A percentile compares a stretch with the other conserved stretches of the same genome.
phyloP scores from a whole-genome alignment of 2,888 invertebrate genomes.

The Trissonchulus latispiculum region DNA sequence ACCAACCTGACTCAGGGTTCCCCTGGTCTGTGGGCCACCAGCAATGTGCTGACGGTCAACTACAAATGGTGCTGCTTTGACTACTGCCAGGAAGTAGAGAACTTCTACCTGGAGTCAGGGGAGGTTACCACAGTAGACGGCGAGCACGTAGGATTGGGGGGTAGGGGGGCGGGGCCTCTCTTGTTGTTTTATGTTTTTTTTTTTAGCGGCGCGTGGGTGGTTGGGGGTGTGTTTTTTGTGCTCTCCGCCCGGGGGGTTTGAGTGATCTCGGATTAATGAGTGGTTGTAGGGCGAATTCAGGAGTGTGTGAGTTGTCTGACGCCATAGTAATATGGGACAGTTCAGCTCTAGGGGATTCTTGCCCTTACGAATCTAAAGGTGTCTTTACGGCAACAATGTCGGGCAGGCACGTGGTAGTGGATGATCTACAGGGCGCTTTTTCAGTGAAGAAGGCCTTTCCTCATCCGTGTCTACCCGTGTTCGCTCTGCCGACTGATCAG shows the following conservation, averaged over 20 bases:
- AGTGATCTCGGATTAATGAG: constrained; percentile 3
- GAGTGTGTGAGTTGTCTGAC: background rate
- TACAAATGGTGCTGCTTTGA: background rate
- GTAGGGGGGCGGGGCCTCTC: too few species aligned
- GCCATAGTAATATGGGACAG: background rate
- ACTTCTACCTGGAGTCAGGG: background rate
- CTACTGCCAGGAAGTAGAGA: background rate
- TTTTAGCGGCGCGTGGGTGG: too few species aligned
- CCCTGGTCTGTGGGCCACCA: background rate
- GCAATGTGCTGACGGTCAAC: background rate
- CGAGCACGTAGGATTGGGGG: too few species aligned
- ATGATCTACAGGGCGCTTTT: background rate
- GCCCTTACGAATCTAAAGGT: background rate
- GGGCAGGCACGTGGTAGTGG: background rate
- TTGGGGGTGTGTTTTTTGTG: too few species aligned
- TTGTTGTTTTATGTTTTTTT: too few species aligned
- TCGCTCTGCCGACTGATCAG: background rate
- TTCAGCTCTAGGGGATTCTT: background rate
- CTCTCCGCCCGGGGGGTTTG: too few species aligned
- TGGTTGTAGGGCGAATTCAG: background rate
- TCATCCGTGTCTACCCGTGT: background rate
- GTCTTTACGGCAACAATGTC: background rate
- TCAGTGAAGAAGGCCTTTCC: background rate
- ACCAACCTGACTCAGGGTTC: background rate
- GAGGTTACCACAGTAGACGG: constrained; percentile 1